Conservation (phyloP, 2,113 vertebrate species). For the Gulo gulo region DNA sequence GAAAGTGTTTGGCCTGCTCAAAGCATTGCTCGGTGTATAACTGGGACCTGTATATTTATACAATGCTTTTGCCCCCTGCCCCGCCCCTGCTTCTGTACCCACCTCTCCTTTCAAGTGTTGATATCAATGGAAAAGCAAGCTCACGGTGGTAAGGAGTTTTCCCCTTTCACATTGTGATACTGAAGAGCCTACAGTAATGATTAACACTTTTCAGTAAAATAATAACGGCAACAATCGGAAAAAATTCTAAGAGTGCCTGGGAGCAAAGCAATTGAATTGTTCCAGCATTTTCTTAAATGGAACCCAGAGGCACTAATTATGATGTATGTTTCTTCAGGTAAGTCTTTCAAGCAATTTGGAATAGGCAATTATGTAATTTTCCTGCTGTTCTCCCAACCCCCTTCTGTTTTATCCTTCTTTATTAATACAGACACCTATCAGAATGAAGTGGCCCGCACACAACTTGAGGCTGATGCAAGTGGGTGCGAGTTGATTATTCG, state of each 20-base stretch:
- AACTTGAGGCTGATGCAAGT: slow-evolving; percentile 25
- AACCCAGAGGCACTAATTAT: slow-evolving; percentile 59
- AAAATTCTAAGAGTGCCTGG: not conserved
- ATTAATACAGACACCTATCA: slow-evolving; percentile 18
- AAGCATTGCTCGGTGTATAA: not conserved
- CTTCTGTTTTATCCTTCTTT: slow-evolving; percentile 28
- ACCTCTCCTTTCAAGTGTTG: not conserved
- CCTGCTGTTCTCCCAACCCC: slow-evolving; percentile 15
- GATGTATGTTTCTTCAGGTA: slow-evolving; percentile 59
- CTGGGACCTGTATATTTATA: not conserved
- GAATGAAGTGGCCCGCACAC: slow-evolving; percentile 25
- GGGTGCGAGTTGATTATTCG: slow-evolving; percentile 4
- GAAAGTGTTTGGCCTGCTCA: not conserved
- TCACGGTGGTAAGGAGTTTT: not conserved
- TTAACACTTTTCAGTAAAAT: not conserved
- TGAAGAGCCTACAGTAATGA: not conserved
- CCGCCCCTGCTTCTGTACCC: not conserved
- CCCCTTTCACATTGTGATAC: not conserved
- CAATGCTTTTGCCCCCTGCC: not conserved
- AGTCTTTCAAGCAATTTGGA: slow-evolving; percentile 58
- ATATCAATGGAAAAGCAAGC: not conserved
- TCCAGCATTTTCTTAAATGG: slow-evolving; percentile 59
- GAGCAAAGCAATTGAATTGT: slow-evolving; percentile 43
- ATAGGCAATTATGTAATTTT: slow-evolving; percentile 55
- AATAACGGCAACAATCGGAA: not conserved